These are phyloP conservation scores for Mormyrus hasselquistii DNA, from an alignment of 2,797 vertebrate species.

Conservation along the genomic window DNA sequence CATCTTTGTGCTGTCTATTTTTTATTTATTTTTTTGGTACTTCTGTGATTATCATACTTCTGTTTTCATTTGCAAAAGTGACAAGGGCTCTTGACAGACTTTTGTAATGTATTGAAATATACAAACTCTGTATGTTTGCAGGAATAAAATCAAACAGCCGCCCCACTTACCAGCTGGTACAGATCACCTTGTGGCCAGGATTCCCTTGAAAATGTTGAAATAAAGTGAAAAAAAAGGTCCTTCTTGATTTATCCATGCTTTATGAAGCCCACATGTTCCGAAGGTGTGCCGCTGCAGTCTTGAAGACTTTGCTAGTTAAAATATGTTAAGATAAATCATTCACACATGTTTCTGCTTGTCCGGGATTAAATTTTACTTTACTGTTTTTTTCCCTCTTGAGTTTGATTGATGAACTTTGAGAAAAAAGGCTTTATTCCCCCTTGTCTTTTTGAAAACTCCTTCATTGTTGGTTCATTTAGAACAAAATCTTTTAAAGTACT, in stretches of 20 bases:
- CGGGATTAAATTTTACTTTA: slow-evolving; percentile 21
- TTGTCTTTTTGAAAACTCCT: slow-evolving; percentile 9
- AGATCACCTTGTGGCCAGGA: slow-evolving; percentile 12
- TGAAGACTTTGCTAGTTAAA: slow-evolving; percentile 22
- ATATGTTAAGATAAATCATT: slow-evolving; percentile 26
- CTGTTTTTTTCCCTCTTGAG: slow-evolving; percentile 7
- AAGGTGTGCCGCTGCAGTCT: slow-evolving; percentile 19
- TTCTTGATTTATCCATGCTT: slow-evolving; percentile 20
- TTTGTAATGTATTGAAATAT: not conserved
- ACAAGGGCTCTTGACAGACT: slow-evolving; percentile 13
- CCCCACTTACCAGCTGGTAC: slow-evolving; percentile 16
- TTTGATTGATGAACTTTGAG: slow-evolving; percentile 25
- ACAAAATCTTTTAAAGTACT: not conserved
- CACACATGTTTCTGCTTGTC: slow-evolving; percentile 20
- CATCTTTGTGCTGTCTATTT: not conserved
- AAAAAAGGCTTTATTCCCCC: not conserved
- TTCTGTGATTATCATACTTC: slow-evolving; percentile 11
- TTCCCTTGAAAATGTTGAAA: slow-evolving; percentile 22
- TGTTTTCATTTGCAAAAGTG: slow-evolving; percentile 6
- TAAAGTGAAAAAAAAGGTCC: slow-evolving; percentile 13
- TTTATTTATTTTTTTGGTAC: not conserved
- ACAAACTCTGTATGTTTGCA: slow-evolving; percentile 1
- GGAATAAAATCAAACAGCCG: slow-evolving; percentile 6
- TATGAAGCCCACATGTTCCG: slow-evolving; percentile 25
- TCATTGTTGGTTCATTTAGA: slow-evolving; percentile 12